Conservation (phyloP, 2,888 invertebrate species). For the Lamellibrachia satsuma region DNA sequence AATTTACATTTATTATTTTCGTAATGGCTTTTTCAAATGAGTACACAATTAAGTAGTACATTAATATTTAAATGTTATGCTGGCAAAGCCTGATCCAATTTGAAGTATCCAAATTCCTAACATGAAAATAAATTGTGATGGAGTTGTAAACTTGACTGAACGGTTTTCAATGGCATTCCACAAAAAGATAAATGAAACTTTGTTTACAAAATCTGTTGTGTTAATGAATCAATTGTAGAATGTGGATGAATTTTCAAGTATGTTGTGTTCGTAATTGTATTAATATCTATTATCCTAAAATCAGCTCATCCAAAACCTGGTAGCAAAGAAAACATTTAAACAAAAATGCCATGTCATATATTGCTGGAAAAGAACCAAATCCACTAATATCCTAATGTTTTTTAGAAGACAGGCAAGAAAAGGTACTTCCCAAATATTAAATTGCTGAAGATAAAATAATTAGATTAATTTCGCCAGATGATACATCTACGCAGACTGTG, state of each 20-base stretch:
- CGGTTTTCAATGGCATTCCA: too few species aligned
- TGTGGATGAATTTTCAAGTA: neutral
- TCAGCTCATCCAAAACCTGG: neutral
- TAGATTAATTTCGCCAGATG: neutral
- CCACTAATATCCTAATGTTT: neutral
- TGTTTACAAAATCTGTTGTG: neutral
- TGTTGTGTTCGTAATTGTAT: neutral
- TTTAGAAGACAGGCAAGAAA: neutral
- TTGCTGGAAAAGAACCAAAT: neutral
- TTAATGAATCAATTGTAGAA: neutral
- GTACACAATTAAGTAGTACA: neutral
- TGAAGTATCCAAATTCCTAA: neutral
- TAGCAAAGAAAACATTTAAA: neutral
- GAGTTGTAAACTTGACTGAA: too few species aligned
- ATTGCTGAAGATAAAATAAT: neutral
- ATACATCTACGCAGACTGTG: neutral
- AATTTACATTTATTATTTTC: too few species aligned
- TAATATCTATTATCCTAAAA: neutral
- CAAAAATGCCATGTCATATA: neutral
- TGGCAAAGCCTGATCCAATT: neutral
- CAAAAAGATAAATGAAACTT: neutral
- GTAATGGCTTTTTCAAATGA: neutral
- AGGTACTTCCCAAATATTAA: neutral
- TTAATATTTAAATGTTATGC: neutral
- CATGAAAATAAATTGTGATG: neutral